A percentile compares a stretch with the other conserved stretches of the same genome.
Evolutionary conservation across 2,888 invertebrate species (phyloP).

Genomic region (Charanyca ferruginea): DNA sequence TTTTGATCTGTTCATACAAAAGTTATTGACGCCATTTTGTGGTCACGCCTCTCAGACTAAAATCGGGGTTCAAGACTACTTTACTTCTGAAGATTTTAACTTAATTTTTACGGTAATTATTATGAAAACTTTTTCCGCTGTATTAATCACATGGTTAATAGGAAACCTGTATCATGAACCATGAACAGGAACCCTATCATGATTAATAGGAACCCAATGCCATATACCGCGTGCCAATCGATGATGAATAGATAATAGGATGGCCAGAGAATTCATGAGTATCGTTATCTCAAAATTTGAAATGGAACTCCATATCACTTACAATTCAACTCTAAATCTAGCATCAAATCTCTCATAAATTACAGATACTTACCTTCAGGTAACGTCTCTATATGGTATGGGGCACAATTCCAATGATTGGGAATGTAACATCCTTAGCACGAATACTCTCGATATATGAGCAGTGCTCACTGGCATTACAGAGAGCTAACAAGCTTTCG

Average conservation of each 20-base stretch:
- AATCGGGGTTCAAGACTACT: neutral
- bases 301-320: slow-evolving; percentile 8
- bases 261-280: neutral
- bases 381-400: slow-evolving; percentile 66
- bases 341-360: slow-evolving; percentile 50
- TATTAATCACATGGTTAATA: neutral
- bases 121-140: neutral
- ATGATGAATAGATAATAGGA: neutral
- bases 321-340: slow-evolving; percentile 27
- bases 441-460: slow-evolving; percentile 58
- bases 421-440: slow-evolving; percentile 65
- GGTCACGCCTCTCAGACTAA: slow-evolving; percentile 29
- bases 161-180: neutral
- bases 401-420: slow-evolving; percentile 67
- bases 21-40: slow-evolving; percentile 27
- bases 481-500: slow-evolving; percentile 59
- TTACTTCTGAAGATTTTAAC: neutral
- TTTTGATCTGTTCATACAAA: slow-evolving; percentile 38
- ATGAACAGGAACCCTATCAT: too few relatives aligned
- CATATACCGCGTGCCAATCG: too few relatives aligned
- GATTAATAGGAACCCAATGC: too few relatives aligned
- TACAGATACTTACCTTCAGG: slow-evolving; percentile 45
- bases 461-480: slow-evolving; percentile 53
- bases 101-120: too few relatives aligned
- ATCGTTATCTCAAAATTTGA: neutral